Percentiles rank a stretch among this genome's conserved stretches.
phyloP scores from a whole-genome alignment of 2,797 vertebrate species.

The Pantherophis vulpinus region DNA sequence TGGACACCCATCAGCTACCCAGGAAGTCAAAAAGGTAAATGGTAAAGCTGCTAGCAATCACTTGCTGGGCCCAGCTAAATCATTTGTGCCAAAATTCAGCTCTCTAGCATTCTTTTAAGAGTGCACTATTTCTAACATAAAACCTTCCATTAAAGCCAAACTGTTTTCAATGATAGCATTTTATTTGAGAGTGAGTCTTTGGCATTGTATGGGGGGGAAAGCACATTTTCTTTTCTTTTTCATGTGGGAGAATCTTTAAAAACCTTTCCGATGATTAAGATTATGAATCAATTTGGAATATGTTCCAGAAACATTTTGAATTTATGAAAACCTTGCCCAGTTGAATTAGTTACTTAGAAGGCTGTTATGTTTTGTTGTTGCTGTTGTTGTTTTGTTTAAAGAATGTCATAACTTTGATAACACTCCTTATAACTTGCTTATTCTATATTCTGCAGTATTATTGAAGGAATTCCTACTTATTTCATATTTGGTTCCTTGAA shows the following conservation, averaged over 20 bases:
- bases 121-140: background rate
- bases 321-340: background rate
- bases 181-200: background rate
- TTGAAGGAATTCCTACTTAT: background rate
- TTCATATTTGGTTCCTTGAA: background rate
- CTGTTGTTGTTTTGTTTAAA: background rate
- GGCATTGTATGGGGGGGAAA: background rate
- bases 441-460: background rate
- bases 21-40: background rate
- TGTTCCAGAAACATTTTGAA: background rate
- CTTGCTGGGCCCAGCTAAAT: background rate
- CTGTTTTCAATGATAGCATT: background rate
- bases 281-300: background rate
- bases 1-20: background rate
- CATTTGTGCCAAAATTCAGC: background rate
- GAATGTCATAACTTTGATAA: background rate
- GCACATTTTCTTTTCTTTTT: background rate
- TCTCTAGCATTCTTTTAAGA: background rate
- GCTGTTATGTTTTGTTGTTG: background rate
- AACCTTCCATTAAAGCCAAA: background rate
- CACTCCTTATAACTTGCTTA: no score
- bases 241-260: constrained; percentile 1
- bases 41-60: background rate
- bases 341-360: background rate
- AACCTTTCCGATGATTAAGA: background rate